Conservation (phyloP, 2,113 vertebrate genomes). For the Sphyrna mokarran region DNA sequence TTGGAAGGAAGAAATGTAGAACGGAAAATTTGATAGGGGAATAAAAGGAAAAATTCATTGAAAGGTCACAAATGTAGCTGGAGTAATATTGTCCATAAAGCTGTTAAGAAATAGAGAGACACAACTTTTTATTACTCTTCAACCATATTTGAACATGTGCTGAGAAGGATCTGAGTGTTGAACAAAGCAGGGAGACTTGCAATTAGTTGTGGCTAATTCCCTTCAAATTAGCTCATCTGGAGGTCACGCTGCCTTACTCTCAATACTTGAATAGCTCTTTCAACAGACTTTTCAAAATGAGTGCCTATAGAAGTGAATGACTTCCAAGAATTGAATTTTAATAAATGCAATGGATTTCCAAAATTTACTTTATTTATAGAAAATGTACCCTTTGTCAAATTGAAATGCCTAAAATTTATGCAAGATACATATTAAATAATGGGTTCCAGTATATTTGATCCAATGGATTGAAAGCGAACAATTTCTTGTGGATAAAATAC, state of each 20-base stretch:
- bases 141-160: conserved; percentile 32
- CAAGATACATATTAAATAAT: background rate
- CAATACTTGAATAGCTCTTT: conserved; percentile 55
- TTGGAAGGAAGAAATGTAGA: background rate
- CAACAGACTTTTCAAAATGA: conserved; percentile 54
- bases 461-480: background rate
- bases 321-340: conserved; percentile 42
- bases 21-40: background rate
- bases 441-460: background rate
- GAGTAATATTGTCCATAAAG: background rate
- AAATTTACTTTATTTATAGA: background rate
- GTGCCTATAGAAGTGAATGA: conserved; percentile 42
- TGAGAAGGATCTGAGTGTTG: conserved; percentile 59
- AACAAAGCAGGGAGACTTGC: conserved; percentile 62
- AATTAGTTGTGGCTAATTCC: conserved; percentile 77
- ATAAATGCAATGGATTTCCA: background rate
- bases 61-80: background rate
- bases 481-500: background rate
- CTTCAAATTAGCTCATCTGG: conserved; percentile 60
- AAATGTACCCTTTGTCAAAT: background rate
- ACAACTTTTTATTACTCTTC: background rate
- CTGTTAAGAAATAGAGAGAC: background rate
- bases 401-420: background rate
- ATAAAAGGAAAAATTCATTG: background rate
- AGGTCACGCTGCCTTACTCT: conserved; percentile 57